These are phyloP conservation scores for Egretta garzetta DNA, from an alignment of 2,113 vertebrate species.

Conservation along the genomic window DNA sequence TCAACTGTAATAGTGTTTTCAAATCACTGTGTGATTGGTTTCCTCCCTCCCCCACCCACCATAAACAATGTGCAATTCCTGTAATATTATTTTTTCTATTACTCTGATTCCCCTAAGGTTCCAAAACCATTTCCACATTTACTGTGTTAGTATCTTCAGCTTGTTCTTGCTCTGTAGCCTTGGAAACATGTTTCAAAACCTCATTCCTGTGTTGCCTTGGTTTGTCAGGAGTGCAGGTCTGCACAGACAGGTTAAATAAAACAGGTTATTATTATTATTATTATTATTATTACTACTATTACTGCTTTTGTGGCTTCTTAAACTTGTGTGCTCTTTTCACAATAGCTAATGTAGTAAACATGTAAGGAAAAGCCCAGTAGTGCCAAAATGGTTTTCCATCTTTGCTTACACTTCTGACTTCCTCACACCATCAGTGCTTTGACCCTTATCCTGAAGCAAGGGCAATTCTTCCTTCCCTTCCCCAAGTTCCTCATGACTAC, in stretches of 20 bases:
- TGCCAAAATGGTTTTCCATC: not conserved
- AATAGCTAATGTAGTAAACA: not conserved
- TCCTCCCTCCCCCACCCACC: not conserved
- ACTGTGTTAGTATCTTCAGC: not conserved
- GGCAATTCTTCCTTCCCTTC: not conserved
- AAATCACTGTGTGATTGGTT: not conserved
- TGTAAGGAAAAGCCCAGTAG: not conserved
- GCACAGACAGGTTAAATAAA: not conserved
- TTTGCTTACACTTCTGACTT: not conserved
- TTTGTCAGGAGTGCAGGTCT: not conserved
- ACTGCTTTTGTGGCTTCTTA: not conserved
- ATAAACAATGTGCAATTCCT: constrained; percentile 4
- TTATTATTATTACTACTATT: not conserved
- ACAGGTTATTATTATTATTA: not conserved
- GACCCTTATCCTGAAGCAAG: not conserved
- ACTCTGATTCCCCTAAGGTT: constrained; percentile 23
- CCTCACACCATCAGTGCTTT: not conserved
- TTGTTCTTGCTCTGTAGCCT: not conserved
- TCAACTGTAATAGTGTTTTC: not conserved
- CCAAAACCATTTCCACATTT: not conserved
- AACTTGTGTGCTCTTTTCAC: not conserved
- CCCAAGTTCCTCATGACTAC: not conserved
- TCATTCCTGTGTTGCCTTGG: not conserved
- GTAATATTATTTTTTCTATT: constrained; percentile 42
- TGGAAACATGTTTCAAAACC: constrained; percentile 44